These are phyloP conservation scores for Pseudopodoces humilis DNA, from an alignment of 2,113 vertebrate genomes.

Conservation along the genomic window DNA sequence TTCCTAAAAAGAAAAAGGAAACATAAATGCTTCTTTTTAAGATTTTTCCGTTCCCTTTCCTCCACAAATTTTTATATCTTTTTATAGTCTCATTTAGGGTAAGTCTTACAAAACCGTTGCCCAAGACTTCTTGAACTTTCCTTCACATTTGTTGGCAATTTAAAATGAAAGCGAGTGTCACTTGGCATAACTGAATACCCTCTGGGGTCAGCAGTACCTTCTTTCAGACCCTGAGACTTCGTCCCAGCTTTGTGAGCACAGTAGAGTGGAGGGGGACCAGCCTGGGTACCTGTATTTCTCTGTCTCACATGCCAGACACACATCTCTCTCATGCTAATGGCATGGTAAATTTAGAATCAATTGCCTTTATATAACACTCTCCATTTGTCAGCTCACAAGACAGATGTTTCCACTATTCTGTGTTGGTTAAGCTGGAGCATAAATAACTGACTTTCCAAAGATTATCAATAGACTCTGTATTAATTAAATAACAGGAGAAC, in stretches of 20 bases:
- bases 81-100: background rate
- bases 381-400: background rate
- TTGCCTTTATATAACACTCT: background rate
- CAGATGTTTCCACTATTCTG: background rate
- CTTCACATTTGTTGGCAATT: background rate
- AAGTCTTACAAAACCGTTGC: background rate
- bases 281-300: background rate
- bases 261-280: rapidly evolving
- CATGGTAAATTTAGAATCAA: background rate
- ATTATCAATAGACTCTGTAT: background rate
- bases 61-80: background rate
- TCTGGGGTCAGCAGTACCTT: background rate
- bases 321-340: background rate
- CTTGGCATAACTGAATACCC: background rate
- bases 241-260: background rate
- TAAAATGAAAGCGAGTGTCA: rapidly evolving
- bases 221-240: rapidly evolving
- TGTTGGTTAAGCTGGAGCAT: background rate
- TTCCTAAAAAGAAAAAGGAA: background rate
- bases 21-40: background rate
- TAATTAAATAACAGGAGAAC: background rate
- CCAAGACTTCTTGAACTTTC: background rate
- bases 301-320: background rate
- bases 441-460: background rate
- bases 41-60: background rate